Evolutionary conservation across 2,113 vertebrate species (phyloP).

Genomic region (Mellivora capensis): DNA sequence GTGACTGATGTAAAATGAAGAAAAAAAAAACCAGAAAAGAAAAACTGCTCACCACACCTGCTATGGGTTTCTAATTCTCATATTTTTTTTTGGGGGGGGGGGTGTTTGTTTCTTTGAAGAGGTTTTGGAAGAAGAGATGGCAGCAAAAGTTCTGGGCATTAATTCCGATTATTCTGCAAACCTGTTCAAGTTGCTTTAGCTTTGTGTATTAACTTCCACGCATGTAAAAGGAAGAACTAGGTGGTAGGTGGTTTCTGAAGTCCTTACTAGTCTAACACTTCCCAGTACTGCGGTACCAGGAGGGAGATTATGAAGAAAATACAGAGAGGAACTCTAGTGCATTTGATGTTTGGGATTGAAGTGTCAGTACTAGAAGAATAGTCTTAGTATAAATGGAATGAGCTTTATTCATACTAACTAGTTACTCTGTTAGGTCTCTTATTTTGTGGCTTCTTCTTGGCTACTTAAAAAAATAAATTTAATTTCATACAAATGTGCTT

Average conservation of each 20-base stretch:
- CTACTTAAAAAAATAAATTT: not conserved
- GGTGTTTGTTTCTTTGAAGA: not conserved
- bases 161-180: not conserved
- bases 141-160: not conserved
- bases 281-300: not conserved
- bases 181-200: not conserved
- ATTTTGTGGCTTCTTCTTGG: not conserved
- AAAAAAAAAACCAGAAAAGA: not conserved
- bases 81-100: not conserved
- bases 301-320: not conserved
- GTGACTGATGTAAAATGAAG: not conserved
- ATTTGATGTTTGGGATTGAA: not conserved
- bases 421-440: not conserved
- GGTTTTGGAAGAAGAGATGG: not conserved
- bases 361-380: not conserved
- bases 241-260: not conserved
- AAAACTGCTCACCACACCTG: not conserved
- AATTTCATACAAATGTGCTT: not conserved
- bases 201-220: not conserved
- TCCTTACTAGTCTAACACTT: not conserved
- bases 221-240: not conserved
- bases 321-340: not conserved
- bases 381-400: not conserved
- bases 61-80: not conserved
- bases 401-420: not conserved